phyloP scores from a whole-genome alignment of 1,140 invertebrate genomes.

The Heliconius hermathena region DNA sequence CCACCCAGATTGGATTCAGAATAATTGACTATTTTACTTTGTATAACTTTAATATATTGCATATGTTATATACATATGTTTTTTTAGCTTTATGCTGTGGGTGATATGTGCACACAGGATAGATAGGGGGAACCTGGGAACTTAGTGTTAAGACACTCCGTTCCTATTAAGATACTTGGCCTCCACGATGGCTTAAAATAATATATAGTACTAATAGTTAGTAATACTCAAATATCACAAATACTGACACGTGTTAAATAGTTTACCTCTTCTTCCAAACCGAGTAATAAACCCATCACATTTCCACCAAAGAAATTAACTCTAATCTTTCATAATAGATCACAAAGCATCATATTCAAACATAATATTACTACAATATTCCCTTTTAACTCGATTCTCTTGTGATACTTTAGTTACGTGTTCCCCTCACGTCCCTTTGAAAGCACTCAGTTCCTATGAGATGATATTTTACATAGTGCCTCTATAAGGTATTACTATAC shows the following conservation, averaged over 20 bases:
- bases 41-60: neutral
- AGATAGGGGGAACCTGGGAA: neutral
- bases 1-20: conserved; percentile 26
- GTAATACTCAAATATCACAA: no score
- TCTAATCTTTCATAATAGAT: neutral
- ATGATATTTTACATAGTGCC: conserved; percentile 17
- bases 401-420: conserved; percentile 15
- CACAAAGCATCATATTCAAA: neutral
- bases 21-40: conserved; percentile 13
- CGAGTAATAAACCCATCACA: no score
- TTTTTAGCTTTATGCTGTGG: neutral
- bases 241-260: no score
- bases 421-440: conserved; percentile 25
- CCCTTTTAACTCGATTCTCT: neutral
- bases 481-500: conserved; percentile 1
- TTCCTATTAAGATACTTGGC: neutral
- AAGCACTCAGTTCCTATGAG: conserved; percentile 24
- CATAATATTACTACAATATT: neutral
- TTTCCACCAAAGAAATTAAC: neutral
- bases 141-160: neutral
- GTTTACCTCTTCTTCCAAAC: neutral
- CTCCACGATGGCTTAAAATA: no score
- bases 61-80: neutral
- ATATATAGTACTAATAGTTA: no score
- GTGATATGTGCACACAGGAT: neutral